These are phyloP conservation scores for Kryptolebias marmoratus DNA, from an alignment of 2,113 vertebrate genomes.

Conservation along the genomic window DNA sequence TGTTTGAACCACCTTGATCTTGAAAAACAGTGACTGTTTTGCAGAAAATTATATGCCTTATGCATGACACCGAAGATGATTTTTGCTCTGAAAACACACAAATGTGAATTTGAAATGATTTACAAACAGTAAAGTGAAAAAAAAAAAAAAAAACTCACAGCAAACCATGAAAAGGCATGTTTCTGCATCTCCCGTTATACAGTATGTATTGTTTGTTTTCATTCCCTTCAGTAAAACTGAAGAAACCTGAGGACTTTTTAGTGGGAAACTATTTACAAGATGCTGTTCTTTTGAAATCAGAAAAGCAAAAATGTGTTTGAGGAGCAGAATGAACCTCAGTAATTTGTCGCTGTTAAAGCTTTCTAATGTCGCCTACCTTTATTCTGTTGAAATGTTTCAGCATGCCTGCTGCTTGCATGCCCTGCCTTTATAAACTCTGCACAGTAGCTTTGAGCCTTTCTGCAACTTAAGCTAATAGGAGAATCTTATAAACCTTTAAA, in stretches of 20 bases:
- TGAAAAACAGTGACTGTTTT: slow-evolving; percentile 6
- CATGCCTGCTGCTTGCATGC: slow-evolving; percentile 76
- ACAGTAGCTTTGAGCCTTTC: slow-evolving; percentile 58
- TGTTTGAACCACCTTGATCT: neutral
- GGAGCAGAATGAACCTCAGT: slow-evolving; percentile 10
- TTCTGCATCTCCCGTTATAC: slow-evolving; percentile 8
- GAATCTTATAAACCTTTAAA: slow-evolving; percentile 66
- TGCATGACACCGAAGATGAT: neutral
- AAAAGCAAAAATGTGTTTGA: neutral
- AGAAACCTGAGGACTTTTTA: slow-evolving; percentile 1
- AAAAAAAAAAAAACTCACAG: neutral
- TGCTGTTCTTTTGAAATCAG: slow-evolving; percentile 8
- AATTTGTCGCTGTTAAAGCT: slow-evolving; percentile 39
- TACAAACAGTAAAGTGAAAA: slow-evolving; percentile 15
- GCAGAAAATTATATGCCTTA: neutral
- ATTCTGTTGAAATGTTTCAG: slow-evolving; percentile 48
- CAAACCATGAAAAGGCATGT: neutral
- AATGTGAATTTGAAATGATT: slow-evolving; percentile 22
- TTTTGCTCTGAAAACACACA: neutral
- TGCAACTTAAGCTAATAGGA: slow-evolving; percentile 40
- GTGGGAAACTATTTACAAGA: neutral
- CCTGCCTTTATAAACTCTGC: slow-evolving; percentile 67
- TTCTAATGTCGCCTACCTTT: slow-evolving; percentile 53
- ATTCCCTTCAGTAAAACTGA: neutral
- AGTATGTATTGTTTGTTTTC: neutral